phyloP scores from a whole-genome alignment of 2,113 vertebrate genomes.

The Sclerurus mexicanus region DNA sequence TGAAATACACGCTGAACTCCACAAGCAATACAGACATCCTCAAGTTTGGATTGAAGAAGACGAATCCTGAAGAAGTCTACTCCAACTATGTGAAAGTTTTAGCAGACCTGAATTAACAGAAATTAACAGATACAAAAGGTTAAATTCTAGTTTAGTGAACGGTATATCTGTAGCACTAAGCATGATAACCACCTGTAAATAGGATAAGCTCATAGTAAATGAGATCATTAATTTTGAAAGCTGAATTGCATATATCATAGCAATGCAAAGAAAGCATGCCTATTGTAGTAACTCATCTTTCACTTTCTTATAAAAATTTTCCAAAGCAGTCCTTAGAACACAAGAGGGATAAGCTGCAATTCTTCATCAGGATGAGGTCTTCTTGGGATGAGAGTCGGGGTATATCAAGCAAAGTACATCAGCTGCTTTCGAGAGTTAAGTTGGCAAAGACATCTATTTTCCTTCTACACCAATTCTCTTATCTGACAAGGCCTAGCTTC shows the following conservation, averaged over 20 bases:
- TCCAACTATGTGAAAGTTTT: not conserved
- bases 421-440: not conserved
- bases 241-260: not conserved
- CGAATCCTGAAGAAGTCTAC: not conserved
- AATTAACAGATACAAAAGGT: not conserved
- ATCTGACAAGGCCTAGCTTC: not conserved
- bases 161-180: not conserved
- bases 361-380: not conserved
- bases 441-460: not conserved
- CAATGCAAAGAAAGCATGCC: not conserved
- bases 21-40: not conserved
- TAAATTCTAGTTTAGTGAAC: not conserved
- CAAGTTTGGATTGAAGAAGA: fast-evolving
- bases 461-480: not conserved
- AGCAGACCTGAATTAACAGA: not conserved
- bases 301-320: not conserved
- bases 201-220: not conserved
- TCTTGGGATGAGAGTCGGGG: too few relatives aligned
- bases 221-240: not conserved
- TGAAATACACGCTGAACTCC: not conserved
- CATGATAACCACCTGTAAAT: not conserved
- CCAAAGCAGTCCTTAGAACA: not conserved
- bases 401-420: not conserved
- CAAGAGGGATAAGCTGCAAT: not conserved
- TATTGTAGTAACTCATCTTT: fast-evolving